Evolutionary conservation across 1,140 invertebrate genomes (phyloP).

Genomic region (Ceratosolen solmsi): DNA sequence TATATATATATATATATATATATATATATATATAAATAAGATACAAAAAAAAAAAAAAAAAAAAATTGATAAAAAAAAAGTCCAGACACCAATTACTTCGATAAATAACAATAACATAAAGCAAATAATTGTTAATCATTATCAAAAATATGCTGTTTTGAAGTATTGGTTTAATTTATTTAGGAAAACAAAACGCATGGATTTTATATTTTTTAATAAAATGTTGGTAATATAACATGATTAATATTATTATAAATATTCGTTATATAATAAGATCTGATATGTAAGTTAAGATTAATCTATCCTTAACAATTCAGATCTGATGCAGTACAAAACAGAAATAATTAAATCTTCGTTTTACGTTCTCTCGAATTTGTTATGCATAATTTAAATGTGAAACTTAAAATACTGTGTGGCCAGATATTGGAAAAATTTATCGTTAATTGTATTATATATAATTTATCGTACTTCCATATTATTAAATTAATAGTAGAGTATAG

Average conservation of each 20-base stretch:
- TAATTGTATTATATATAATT: not conserved
- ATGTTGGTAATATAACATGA: no score
- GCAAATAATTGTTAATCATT: not conserved
- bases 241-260: no score
- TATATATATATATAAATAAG: no score
- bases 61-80: conserved; percentile 4
- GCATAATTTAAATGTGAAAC: not conserved
- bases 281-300: conserved; percentile 19
- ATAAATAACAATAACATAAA: not conserved
- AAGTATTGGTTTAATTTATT: no score
- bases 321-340: conserved; percentile 45
- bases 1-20: no score
- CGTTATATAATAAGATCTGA: no score
- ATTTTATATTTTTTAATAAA: no score
- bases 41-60: not conserved
- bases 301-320: conserved; percentile 24
- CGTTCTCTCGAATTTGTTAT: not conserved
- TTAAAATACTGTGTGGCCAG: no score
- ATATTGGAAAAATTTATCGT: no score
- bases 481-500: no score
- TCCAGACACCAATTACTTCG: not conserved
- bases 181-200: no score
- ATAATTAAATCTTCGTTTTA: not conserved
- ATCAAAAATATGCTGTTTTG: not conserved
- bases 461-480: not conserved